Evolutionary conservation across 1,140 invertebrate genomes (phyloP), one percentile per base, ranked within the genome.

Genomic region (Monochamus saltuarius): DNA sequence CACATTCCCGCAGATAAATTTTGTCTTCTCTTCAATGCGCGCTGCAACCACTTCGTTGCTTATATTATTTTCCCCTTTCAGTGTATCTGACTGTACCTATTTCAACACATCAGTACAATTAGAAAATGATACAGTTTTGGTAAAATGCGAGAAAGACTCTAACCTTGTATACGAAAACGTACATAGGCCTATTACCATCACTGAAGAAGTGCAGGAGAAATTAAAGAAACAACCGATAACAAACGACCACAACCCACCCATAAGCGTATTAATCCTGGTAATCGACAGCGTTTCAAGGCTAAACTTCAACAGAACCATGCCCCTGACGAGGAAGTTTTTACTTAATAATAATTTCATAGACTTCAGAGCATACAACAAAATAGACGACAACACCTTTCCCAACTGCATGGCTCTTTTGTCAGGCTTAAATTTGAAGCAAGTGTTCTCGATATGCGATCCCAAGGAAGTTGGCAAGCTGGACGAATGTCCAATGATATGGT

Each of bases 261-360:
- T 85, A 59, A 89, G 85, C 70, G 83, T 95, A 9, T 74, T 94
- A 0, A 77, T 92, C 57, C 71, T 94, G 9, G 92, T 91, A 6
- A 85, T 94, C 52, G 91, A 94, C 70, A 90, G 89, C 22, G 85
- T 93, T 16, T 94, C 92, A 0, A 80, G 90, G 38, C 80, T 89
- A 1, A 91, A 94, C 76, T 84, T 90, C 36, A 81, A 84, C n/a
- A 82, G 89, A 34, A 85, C 87, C 19, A 86, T 95, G 86, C 89
- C 89, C 7, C 80, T 82, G 66, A 93, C 91, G 0, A 77, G 82
- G 4, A 73, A 80, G 22, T 88, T 86, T 73, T 75, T 95, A 10
- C 79, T 80, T 34, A 78, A 67, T 8, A 66, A 70, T 34, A 22
- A 63, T 13, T 87, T 83, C 72, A 65, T 84, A 7, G 78, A 80